A percentile compares a stretch with the other conserved stretches of the same genome.
Conservation (phyloP, 2,113 vertebrate species). For the Cyphomyrus plagiostoma region DNA sequence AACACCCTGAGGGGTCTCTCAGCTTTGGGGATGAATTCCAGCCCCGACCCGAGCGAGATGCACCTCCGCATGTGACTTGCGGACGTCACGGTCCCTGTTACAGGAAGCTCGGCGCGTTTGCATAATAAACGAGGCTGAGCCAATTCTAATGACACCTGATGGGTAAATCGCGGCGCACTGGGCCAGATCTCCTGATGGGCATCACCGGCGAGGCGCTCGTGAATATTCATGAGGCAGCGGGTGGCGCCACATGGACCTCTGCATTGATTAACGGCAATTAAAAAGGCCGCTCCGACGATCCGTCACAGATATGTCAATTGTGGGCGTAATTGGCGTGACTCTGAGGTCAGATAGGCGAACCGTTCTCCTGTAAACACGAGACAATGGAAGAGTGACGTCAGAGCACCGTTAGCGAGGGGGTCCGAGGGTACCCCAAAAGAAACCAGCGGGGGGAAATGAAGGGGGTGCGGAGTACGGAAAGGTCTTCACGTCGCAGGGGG, state of each 20-base stretch:
- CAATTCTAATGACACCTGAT: not conserved
- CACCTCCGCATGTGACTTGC: not conserved
- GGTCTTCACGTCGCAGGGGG: not conserved
- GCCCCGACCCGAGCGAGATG: not conserved
- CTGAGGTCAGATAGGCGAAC: constrained; percentile 52
- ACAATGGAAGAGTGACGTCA: not conserved
- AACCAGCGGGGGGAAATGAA: not conserved
- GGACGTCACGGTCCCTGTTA: not conserved
- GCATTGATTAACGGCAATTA: constrained; percentile 64
- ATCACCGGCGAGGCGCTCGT: constrained; percentile 25
- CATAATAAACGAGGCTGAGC: not conserved
- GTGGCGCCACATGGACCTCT: constrained; percentile 47
- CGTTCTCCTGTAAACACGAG: not conserved
- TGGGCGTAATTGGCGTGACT: constrained; percentile 52
- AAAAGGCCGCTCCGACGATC: constrained; percentile 32
- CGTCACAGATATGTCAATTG: constrained; percentile 52
- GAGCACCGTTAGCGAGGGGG: not conserved
- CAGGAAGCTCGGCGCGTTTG: not conserved
- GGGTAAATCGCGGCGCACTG: not conserved
- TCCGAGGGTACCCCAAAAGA: not conserved
- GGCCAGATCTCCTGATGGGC: not conserved
- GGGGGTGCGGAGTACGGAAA: not conserved
- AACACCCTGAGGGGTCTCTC: not conserved
- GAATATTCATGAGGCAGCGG: constrained; percentile 55
- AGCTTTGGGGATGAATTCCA: not conserved